Evolutionary conservation across 1,140 invertebrate genomes (phyloP).

Genomic region (Ceratina australensis): DNA sequence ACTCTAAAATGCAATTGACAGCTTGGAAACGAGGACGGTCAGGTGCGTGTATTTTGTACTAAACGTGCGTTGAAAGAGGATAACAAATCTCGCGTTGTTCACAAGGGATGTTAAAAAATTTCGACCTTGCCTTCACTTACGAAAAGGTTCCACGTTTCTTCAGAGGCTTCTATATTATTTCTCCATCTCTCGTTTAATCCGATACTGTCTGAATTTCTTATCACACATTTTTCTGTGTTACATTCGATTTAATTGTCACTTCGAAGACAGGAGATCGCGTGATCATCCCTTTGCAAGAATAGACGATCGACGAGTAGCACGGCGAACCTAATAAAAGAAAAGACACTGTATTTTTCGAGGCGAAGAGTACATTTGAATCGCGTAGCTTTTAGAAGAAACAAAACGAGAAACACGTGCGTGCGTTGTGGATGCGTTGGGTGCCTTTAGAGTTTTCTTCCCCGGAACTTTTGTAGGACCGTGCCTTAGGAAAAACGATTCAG

Average conservation of each 20-base stretch:
- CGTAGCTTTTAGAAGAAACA: slow-evolving; percentile 30
- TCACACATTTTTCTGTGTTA: not conserved
- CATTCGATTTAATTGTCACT: no score
- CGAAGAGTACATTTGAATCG: slow-evolving; percentile 24
- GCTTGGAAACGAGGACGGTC: not conserved
- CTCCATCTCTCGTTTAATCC: slow-evolving; percentile 1
- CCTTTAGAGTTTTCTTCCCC: slow-evolving; percentile 71
- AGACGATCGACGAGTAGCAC: slow-evolving; percentile 15
- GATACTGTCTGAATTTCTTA: no score
- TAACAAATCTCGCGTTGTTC: slow-evolving; percentile 64
- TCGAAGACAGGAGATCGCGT: not conserved
- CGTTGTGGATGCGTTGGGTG: slow-evolving; percentile 64
- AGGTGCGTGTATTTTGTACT: not conserved
- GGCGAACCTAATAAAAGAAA: slow-evolving; percentile 29
- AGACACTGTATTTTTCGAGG: slow-evolving; percentile 37
- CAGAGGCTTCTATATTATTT: not conserved
- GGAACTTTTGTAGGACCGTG: slow-evolving; percentile 68
- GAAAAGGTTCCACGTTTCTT: no score
- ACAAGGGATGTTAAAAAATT: slow-evolving; percentile 59
- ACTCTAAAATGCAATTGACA: not conserved
- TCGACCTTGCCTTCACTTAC: no score
- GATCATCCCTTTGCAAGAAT: not conserved
- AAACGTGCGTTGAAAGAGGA: slow-evolving; percentile 34
- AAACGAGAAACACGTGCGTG: slow-evolving; percentile 19
- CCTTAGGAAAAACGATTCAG: slow-evolving; percentile 65